Evolutionary conservation across 2,888 invertebrate genomes (phyloP), one percentile per base, ranked within the genome.

Genomic region (Drosophila stalkeri): DNA sequence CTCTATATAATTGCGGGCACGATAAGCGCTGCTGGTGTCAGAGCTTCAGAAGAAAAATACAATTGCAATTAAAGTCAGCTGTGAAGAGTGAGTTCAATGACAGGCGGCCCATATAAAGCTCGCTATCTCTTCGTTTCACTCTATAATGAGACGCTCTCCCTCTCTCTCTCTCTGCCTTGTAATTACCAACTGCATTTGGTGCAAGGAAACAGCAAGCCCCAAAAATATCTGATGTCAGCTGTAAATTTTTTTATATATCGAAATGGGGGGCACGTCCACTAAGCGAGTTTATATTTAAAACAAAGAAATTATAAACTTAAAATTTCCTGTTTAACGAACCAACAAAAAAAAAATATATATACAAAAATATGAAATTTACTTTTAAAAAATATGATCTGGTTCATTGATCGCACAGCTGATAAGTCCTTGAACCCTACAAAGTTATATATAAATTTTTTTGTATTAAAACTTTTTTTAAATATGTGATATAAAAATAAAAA

Each of bases 201-300:
- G 49, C 55, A 47, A 65, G 55, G 65, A 70, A 67, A n/a, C 80
- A 54, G 20, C 80, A 60, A 75, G 64, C 82, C 82, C 47, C 46
- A 65, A 74, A 78, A 75, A 20, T 14, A 14, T 51, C 51, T 33
- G 64, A 37, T 37, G 33, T 46, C 37, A 51, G 49, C 4, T 49
- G 4, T 18, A 5, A 52, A 59, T 27, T 39, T 20, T 27, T 46
- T 12, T n/a, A n/a, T n/a, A 43, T 63, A 51, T 54, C 8, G 35
- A 75, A 72, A 70, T 71, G 64, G 56, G 80, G 64, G 81, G 81
- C 83, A 74, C 83, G 83, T 82, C 81, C 52, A 39, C 39, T 11
- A 11, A 64, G 70, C 54, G 62, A 71, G 59, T 61, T 61, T 69
- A 64, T 63, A 37, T 65, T 74, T 66, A 67, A 72, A 70, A 84